These are phyloP conservation scores for Menidia menidia DNA, from an alignment of 2,797 vertebrate species.

Conservation along the genomic window DNA sequence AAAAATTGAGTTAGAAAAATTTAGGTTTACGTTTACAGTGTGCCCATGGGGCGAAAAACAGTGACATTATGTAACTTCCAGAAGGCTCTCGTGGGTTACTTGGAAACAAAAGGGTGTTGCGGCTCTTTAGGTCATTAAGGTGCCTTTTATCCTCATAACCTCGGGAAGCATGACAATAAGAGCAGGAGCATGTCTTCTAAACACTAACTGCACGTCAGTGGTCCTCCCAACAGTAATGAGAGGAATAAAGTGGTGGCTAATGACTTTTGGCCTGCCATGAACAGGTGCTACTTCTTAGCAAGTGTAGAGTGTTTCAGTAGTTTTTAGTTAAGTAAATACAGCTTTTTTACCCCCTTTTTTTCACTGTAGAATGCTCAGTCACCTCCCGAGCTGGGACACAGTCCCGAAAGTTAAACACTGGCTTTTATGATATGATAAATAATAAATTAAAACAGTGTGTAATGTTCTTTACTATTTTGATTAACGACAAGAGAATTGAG, in stretches of 20 bases:
- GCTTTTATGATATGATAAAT: slow-evolving; percentile 25
- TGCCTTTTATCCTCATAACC: slow-evolving; percentile 15
- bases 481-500: slow-evolving; percentile 11
- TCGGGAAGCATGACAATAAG: slow-evolving; percentile 16
- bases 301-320: slow-evolving; percentile 63
- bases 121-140: not conserved
- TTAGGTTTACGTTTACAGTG: not conserved
- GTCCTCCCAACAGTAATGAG: slow-evolving; percentile 24
- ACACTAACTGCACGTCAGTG: not conserved
- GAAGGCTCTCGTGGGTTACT: slow-evolving; percentile 11
- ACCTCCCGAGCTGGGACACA: slow-evolving; percentile 20
- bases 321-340: slow-evolving; percentile 21
- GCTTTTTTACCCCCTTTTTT: not conserved
- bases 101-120: slow-evolving; percentile 22
- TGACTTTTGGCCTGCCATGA: slow-evolving; percentile 21
- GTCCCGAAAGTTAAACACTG: slow-evolving; percentile 13
- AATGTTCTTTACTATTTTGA: slow-evolving; percentile 21
- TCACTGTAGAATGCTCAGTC: slow-evolving; percentile 4
- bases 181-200: slow-evolving; percentile 7
- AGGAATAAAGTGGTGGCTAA: slow-evolving; percentile 53
- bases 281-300: slow-evolving; percentile 42
- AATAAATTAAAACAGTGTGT: slow-evolving; percentile 13
- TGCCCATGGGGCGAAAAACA: not conserved
- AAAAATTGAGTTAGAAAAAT: no score
- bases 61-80: slow-evolving; percentile 9